Evolutionary conservation across 1,140 invertebrate genomes (phyloP), one percentile per base, ranked within the genome.

Genomic region (Drosophila repleta): DNA sequence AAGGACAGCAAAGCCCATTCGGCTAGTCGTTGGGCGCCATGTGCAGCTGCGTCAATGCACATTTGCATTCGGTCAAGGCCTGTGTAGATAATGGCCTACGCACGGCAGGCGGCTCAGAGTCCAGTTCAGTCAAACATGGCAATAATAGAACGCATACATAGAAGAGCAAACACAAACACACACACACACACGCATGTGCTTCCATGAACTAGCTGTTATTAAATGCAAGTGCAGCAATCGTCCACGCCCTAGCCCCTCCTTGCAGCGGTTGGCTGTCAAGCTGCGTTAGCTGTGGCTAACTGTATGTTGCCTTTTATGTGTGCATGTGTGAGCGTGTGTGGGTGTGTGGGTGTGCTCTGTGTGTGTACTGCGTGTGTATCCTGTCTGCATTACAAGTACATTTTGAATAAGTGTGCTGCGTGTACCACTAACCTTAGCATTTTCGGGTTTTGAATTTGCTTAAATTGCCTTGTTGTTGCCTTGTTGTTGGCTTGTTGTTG

Each of bases 391-490:
- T 74, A 70, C 79, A 82, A 67, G 69, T 74, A 77, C 74, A 82
- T 58, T 53, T 45, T 55, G 43, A 49, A 77, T 70, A 70, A 66
- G 62, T 69, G 64, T 43, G 79, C 58, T 26, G 35, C 61, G 49
- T 82, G 79, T 74, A 43, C 69, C 70, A 82, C 79, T 78, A 82
- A 82, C 79, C 79, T 75, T 82, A 70, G 74, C 74, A 82, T 78
- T 82, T 82, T 78, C 37, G 65, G 79, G 70, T 70, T 75, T 82
- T 78, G 74, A 82, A 82, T 82, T 82, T 82, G 79, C 74, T 82
- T 82, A 71, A 82, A 82, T 82, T 82, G 70, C 79, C 77, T 78
- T 82, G 80, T 73, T 80, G 78, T 66, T 58, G 56, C 45, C 6
- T 29, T 29, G n/a, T n/a, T 29, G 29, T 29, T 80, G n/a, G n/a